phyloP scores from a whole-genome alignment of 2,888 invertebrate species.

The Sturmia bella region DNA sequence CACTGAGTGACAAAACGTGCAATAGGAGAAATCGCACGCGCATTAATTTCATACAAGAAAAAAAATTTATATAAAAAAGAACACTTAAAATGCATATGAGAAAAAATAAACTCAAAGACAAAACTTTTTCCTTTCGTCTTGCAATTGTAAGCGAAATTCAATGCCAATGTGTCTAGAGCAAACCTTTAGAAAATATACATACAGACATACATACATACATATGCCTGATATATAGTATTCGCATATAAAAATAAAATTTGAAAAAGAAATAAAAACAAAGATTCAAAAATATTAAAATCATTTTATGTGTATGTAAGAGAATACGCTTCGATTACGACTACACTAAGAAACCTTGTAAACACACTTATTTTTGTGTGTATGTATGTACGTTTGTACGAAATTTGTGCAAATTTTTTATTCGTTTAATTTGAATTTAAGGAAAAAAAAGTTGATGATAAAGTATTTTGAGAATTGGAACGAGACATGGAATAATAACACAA shows the following conservation, averaged over 20 bases:
- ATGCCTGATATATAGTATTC: background rate
- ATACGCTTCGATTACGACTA: constrained; percentile 47
- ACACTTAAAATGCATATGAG: constrained; percentile 27
- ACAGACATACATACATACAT: no score
- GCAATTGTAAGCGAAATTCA: constrained; percentile 76
- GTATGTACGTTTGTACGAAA: background rate
- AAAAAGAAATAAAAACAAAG: constrained; percentile 46
- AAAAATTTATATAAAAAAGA: constrained; percentile 5
- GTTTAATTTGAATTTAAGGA: background rate
- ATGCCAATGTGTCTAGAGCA: constrained; percentile 73
- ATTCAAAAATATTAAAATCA: constrained; percentile 40
- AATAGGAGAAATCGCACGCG: constrained; percentile 67
- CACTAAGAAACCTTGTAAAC: constrained; percentile 53
- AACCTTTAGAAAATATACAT: constrained; percentile 40
- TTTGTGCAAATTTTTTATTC: constrained; percentile 33
- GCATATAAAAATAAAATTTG: constrained; percentile 31
- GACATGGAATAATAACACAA: constrained; percentile 48
- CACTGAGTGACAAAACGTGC: constrained; percentile 17
- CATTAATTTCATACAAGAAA: constrained; percentile 44
- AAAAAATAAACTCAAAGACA: constrained; percentile 59
- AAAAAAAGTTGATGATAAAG: constrained; percentile 38
- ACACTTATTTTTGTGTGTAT: background rate
- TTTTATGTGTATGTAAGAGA: constrained; percentile 37
- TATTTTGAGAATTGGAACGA: constrained; percentile 27
- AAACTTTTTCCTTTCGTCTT: constrained; percentile 47